Percentiles rank a stretch among this genome's conserved stretches.
These are phyloP conservation scores for Barypeithes pellucidus DNA, from an alignment of 2,888 invertebrate species.

Conservation along the genomic window DNA sequence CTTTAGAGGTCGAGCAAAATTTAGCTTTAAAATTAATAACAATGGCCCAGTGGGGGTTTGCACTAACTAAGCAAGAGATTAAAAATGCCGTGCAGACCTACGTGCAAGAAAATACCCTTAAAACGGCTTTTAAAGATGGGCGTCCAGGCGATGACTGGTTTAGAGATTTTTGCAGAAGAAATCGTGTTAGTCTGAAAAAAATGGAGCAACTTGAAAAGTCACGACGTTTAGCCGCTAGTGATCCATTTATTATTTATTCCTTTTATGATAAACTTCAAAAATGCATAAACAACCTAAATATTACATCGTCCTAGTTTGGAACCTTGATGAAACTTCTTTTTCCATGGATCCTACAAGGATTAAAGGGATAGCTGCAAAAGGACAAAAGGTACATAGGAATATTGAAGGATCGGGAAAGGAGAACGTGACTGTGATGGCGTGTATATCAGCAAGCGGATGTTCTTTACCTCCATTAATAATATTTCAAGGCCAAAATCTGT, in stretches of 20 bases:
- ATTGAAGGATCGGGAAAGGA: constrained; percentile 44
- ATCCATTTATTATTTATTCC: constrained; percentile 39
- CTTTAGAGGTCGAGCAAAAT: constrained; percentile 14
- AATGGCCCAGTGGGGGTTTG: constrained; percentile 28
- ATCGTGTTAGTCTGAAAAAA: constrained; percentile 15
- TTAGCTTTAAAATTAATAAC: constrained; percentile 16
- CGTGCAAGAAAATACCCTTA: constrained; percentile 1
- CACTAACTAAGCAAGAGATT: constrained; percentile 15
- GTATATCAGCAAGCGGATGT: constrained; percentile 38
- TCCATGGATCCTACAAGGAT: constrained; percentile 34
- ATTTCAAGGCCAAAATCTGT: constrained; percentile 33
- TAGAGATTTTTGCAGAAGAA: neutral
- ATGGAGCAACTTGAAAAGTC: constrained; percentile 39
- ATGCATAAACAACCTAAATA: constrained; percentile 8
- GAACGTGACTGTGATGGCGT: constrained; percentile 44
- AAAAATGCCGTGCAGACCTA: constrained; percentile 7
- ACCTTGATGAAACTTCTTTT: constrained; percentile 42
- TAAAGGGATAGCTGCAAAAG: constrained; percentile 51
- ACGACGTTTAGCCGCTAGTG: constrained; percentile 28
- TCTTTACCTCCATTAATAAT: constrained; percentile 28
- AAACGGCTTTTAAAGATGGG: neutral
- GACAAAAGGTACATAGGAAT: constrained; percentile 54
- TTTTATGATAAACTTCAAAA: constrained; percentile 33
- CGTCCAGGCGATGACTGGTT: neutral
- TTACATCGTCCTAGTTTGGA: constrained; percentile 23